These are phyloP conservation scores for Lissonota sp. DNA, from an alignment of 2,888 invertebrate species.

Conservation along the genomic window DNA sequence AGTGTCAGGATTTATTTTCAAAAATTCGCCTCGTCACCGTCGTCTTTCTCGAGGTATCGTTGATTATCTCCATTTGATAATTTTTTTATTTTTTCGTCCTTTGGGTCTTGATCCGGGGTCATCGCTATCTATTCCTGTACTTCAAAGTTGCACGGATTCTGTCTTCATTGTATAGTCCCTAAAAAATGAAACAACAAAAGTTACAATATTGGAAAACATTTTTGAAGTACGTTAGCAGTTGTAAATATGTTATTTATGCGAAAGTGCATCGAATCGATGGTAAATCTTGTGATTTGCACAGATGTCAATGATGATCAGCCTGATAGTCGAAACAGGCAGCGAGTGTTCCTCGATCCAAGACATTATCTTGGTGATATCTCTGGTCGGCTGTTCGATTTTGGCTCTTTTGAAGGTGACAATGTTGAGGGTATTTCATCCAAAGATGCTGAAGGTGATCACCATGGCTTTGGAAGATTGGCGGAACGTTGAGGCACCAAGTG, in stretches of 20 bases:
- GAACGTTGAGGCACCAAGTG: conserved; percentile 26
- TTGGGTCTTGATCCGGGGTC: too few relatives aligned
- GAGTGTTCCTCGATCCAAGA: conserved; percentile 60
- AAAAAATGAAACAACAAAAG: too few relatives aligned
- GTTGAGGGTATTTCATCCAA: conserved; percentile 38
- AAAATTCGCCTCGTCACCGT: conserved; percentile 31
- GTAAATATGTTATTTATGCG: too few relatives aligned
- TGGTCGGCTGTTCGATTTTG: conserved; percentile 52
- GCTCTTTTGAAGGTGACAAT: conserved; percentile 61
- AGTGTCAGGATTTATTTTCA: conserved; percentile 32
- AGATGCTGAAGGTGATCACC: conserved; percentile 52
- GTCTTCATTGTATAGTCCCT: too few relatives aligned
- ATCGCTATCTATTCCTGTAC: too few relatives aligned
- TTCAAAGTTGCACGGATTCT: too few relatives aligned
- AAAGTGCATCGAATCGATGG: too few relatives aligned
- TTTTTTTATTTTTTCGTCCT: too few relatives aligned
- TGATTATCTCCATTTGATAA: too few relatives aligned
- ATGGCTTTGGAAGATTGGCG: conserved; percentile 64
- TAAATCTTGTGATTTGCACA: conserved; percentile 13
- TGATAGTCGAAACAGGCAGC: conserved; percentile 47
- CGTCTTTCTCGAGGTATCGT: conserved; percentile 34
- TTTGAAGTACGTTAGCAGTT: too few relatives aligned
- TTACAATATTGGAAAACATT: too few relatives aligned
- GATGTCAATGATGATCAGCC: conserved; percentile 60
- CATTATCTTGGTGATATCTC: conserved; percentile 56